Conservation (phyloP, 2,888 invertebrate species). For the Machimus atricapillus region DNA sequence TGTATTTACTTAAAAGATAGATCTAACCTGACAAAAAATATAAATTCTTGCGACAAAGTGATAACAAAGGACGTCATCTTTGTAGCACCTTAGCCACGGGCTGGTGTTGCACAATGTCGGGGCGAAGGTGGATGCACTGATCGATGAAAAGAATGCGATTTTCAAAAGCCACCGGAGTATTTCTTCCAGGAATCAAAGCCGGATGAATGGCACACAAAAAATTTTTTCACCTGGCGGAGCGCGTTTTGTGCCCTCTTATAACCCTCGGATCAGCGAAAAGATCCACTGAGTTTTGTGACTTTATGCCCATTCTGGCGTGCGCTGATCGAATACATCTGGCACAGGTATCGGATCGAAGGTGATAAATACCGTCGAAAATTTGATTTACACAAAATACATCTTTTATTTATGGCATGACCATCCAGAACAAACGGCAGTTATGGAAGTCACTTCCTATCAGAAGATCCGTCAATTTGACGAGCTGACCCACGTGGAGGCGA, state of each 20-base stretch:
- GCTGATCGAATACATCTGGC: not conserved
- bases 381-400: conserved; percentile 18
- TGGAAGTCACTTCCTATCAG: conserved; percentile 24
- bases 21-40: not conserved
- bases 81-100: not conserved
- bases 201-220: not conserved
- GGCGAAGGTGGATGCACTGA: not conserved
- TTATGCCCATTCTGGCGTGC: conserved; percentile 2
- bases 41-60: not conserved
- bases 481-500: conserved; percentile 19
- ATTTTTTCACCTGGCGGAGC: not conserved
- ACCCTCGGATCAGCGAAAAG: not conserved
- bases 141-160: conserved; percentile 4
- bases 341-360: not conserved
- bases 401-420: conserved; percentile 2
- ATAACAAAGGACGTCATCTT: not conserved
- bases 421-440: not conserved
- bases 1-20: not conserved
- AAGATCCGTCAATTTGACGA: not conserved
- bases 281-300: not conserved
- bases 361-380: conserved; percentile 5
- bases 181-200: not conserved
- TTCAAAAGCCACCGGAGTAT: not conserved
- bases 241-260: not conserved
- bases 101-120: not conserved